phyloP scores from a whole-genome alignment of 2,888 invertebrate species.

The Pheosia tremula region DNA sequence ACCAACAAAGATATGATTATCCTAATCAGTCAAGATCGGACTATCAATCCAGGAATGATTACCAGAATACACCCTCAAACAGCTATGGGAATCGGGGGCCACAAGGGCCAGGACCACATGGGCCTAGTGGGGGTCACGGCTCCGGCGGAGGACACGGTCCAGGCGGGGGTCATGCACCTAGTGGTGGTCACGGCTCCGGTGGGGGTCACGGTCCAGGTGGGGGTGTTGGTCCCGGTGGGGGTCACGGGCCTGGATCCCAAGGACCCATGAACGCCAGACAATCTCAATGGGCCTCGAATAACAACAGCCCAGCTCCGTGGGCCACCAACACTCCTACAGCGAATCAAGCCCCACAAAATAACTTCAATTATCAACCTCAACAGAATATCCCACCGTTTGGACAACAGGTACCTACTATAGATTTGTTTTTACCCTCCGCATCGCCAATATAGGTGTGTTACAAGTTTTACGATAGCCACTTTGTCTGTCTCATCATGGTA shows the following conservation, averaged over 20 bases:
- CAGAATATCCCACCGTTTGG: slow-evolving; percentile 22
- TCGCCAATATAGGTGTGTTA: too few species aligned
- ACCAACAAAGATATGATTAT: slow-evolving; percentile 44
- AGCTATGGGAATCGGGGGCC: slow-evolving; percentile 22
- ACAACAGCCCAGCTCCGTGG: slow-evolving; percentile 25
- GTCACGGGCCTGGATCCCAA: slow-evolving; percentile 7
- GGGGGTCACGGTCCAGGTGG: slow-evolving; percentile 7
- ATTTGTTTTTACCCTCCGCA: too few species aligned
- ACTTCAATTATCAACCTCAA: slow-evolving; percentile 18
- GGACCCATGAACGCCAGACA: slow-evolving; percentile 21
- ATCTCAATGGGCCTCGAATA: slow-evolving; percentile 38
- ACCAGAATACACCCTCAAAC: slow-evolving; percentile 16
- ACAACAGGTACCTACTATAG: not conserved
- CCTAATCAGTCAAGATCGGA: slow-evolving; percentile 36
- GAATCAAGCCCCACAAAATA: slow-evolving; percentile 34
- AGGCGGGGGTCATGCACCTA: not conserved
- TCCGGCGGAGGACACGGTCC: not conserved
- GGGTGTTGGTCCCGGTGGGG: not conserved
- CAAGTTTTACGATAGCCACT: too few species aligned
- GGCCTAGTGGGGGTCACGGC: not conserved
- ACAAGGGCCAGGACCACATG: slow-evolving; percentile 8
- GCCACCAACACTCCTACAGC: slow-evolving; percentile 11
- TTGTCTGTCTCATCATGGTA: too few species aligned
- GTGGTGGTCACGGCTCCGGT: not conserved
- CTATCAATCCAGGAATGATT: slow-evolving; percentile 19